Conservation (phyloP, 2,113 vertebrate genomes). For the Muntiacus muntjak region DNA sequence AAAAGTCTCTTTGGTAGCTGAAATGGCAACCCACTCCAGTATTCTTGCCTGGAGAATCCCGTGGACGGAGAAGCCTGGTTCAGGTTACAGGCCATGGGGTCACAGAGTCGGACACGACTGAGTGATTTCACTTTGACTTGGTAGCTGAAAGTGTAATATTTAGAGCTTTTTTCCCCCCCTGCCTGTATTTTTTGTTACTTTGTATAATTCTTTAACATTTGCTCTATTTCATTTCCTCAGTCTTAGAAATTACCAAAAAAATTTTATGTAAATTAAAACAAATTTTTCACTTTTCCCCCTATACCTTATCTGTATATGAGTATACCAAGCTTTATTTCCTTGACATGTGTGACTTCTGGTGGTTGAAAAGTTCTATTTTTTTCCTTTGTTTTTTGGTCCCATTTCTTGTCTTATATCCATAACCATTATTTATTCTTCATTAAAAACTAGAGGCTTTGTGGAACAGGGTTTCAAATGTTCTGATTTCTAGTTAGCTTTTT, state of each 20-base stretch:
- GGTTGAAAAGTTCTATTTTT: background rate
- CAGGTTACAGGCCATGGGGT: too few relatives aligned
- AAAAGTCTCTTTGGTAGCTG: background rate
- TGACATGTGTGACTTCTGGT: background rate
- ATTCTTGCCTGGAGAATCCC: too few relatives aligned
- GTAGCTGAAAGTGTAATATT: background rate
- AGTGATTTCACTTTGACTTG: background rate
- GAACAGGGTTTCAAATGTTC: background rate
- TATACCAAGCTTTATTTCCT: background rate
- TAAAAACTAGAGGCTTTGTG: background rate
- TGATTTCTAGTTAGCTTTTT: background rate
- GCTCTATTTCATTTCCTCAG: background rate
- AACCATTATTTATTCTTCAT: background rate
- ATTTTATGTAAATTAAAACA: background rate
- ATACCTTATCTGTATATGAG: background rate
- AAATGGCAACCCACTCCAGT: background rate
- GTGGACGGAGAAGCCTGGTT: too few relatives aligned
- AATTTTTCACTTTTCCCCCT: background rate
- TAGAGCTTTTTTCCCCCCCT: background rate
- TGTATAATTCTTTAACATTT: constrained; percentile 1
- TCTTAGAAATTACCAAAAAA: background rate
- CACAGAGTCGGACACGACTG: too few relatives aligned
- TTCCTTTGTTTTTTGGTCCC: background rate
- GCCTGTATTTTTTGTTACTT: background rate
- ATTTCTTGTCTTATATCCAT: background rate